Base-by-base conservation (phyloP, 2,888 invertebrate genomes). In the Melanotus villosus region DNA sequence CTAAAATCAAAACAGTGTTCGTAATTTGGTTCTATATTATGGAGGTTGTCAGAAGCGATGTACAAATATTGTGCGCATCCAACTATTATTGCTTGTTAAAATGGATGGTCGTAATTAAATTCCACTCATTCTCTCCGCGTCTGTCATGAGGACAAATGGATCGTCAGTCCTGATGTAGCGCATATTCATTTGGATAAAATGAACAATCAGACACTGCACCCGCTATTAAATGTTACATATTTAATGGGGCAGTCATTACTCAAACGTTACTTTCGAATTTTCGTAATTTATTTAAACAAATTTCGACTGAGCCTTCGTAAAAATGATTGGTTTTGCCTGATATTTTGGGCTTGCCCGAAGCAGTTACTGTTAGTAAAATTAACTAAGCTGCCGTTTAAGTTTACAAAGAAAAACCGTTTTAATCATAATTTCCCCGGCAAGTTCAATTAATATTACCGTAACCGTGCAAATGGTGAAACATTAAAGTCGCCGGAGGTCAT, bases 41-140 rank as follows among this genome's bases (percentile, higher is more conserved):
- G 16, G 0, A 26, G n/a, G 9, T 32, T 52, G 52, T 52, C 30
- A 32, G 7, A 32, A 52, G 23, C 30, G 52, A 52, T 52, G 12
- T n/a, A 32, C 32, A 52, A 52, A 52, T 32, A 52, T 32, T 66
- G 41, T 52, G 36, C 43, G 41, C 34, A 45, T 60, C 4, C 43
- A 63, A 63, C 62, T 62, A 62, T 63, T 63, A 63, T 43, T 68
- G 50, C 38, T 57, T 56, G 62, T 63, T 64, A 68, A 58, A 68
- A 68, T 57, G 30, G 60, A 68, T 63, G 68, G 41, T 30, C 30
- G 57, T 68, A 68, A 68, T 68, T 68, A 68, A 68, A 68, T 68
- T 68, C 63, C 56, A 63, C 63, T 68, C 63, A 58, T 68, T 58
- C 60, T 64, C 62, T 18, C 38, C 47, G 41, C 57, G 52, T 57